These are phyloP conservation scores for Oceanodroma tethys DNA, from an alignment of 2,113 vertebrate genomes.

Conservation along the genomic window DNA sequence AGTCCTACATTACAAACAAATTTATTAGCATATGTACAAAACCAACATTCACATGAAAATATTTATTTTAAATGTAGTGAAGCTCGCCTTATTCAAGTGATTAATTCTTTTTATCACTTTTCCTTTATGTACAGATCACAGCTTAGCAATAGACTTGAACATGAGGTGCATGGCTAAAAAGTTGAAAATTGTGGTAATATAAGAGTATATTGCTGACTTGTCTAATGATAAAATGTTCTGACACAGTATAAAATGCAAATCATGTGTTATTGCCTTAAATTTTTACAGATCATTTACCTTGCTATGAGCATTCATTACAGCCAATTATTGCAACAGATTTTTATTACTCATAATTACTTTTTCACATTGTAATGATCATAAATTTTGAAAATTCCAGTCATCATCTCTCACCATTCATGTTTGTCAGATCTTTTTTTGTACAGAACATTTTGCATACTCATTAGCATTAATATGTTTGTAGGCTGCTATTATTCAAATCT, in stretches of 20 bases:
- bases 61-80: background rate
- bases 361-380: conserved; percentile 71
- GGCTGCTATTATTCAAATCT: conserved; percentile 61
- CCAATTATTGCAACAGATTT: conserved; percentile 79
- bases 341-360: conserved; percentile 77
- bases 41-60: background rate
- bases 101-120: background rate
- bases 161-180: background rate
- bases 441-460: conserved; percentile 62
- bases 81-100: background rate
- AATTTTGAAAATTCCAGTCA: conserved; percentile 69
- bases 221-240: conserved; percentile 68
- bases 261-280: conserved; percentile 65
- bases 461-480: conserved; percentile 62
- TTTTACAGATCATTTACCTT: conserved; percentile 73
- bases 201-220: background rate
- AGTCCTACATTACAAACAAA: background rate
- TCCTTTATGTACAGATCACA: background rate
- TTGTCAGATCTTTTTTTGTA: conserved; percentile 43
- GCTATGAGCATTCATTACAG: conserved; percentile 70
- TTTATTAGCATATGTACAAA: background rate
- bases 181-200: background rate
- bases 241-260: conserved; percentile 73
- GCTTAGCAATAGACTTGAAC: background rate
- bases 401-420: conserved; percentile 67